Conservation (phyloP, 1,140 invertebrate species). For the Branchinecta lindahli region DNA sequence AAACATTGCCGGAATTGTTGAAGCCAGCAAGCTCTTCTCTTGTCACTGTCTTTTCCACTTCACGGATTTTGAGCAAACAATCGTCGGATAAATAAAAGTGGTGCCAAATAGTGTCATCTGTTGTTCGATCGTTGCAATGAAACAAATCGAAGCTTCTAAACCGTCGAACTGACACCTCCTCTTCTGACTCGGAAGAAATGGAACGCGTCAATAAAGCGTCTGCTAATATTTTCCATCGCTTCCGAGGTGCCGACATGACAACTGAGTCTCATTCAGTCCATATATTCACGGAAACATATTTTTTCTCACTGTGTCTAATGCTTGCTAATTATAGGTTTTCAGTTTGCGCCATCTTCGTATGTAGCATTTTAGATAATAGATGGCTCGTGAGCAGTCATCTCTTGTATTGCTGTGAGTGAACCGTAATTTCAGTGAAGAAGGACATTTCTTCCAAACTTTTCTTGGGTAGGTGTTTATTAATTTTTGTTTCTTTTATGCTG, state of each 20-base stretch:
- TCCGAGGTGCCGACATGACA: neutral
- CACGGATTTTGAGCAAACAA: neutral
- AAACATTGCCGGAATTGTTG: conserved; percentile 77
- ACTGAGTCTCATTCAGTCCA: neutral
- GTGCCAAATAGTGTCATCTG: neutral
- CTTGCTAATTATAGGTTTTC: no score
- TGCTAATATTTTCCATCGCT: conserved; percentile 2
- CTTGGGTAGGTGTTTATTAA: no score
- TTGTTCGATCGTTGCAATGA: neutral
- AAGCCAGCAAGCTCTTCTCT: conserved; percentile 48
- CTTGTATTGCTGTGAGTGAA: no score
- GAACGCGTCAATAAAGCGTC: neutral
- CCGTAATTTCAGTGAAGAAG: no score
- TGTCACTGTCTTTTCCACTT: neutral
- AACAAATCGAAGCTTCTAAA: neutral
- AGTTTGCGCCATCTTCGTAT: no score
- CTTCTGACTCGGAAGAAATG: conserved; percentile 2
- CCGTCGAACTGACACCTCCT: neutral
- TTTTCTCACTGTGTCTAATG: no score
- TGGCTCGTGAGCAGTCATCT: no score
- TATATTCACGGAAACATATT: no score
- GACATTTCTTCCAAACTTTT: no score
- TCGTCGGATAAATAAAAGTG: neutral
- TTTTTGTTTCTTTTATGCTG: no score
- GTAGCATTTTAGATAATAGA: no score